Base-by-base conservation (phyloP, 2,797 vertebrate genomes). In the Austrolebias charrua region DNA sequence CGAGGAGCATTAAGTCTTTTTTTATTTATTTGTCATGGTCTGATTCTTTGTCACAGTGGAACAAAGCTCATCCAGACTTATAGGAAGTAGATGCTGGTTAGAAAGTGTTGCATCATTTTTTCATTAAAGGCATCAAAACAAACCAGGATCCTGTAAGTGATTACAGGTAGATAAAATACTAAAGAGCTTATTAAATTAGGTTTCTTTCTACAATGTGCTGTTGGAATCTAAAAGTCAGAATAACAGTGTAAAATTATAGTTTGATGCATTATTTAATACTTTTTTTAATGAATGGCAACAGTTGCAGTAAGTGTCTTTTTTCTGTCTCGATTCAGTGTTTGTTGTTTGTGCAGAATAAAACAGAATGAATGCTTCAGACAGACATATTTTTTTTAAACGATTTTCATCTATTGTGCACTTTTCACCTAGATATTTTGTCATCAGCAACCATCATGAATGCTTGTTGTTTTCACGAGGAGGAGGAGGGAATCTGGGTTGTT, bases 361-460 rank as follows among this genome's bases (percentile, higher is more conserved):
- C 24, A 24, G 24, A 24, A 24, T 1, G 6, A 33, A 33, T 33
- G 31, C 45, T 40, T 40, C 31, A 11, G 28, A n/a, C n/a, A n/a
- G n/a, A n/a, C n/a, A n/a, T n/a, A n/a, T n/a, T n/a, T n/a, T n/a
- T n/a, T n/a, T n/a, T n/a, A n/a, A n/a, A n/a, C n/a, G n/a, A 51
- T 28, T 2, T 46, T 8, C 46, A 50, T 49, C 59, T 29, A 6
- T 29, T 11, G 56, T 63, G 55, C 18, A 29, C 52, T 28, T 12
- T 24, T 49, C 14, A 29, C 33, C 40, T 73, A 52, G 31, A 47
- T 51, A n/a, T 29, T 65, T 64, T 54, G 52, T 48, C 2, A 1
- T 76, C 61, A 44, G 40, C 55, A 28, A 52, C 63, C 47, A 18
- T n/a, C 50, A 47, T 55, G 77, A 77, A 63, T 52, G 67, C 53